Evolutionary conservation across 2,797 vertebrate species (phyloP).

Genomic region (Menidia menidia): DNA sequence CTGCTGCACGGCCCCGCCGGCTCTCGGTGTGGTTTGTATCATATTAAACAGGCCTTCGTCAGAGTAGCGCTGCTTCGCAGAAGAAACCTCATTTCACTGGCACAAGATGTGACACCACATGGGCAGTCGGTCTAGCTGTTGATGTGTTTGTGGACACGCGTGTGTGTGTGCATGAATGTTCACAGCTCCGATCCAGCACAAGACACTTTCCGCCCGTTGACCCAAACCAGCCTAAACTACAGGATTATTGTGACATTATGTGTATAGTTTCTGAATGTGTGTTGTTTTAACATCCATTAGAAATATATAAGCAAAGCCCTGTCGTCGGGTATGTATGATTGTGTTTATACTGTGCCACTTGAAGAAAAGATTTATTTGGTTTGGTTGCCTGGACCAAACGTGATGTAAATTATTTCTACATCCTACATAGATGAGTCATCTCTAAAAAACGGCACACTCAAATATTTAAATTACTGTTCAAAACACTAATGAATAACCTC

Average conservation of each 20-base stretch:
- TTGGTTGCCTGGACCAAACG: not conserved
- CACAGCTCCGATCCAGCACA: constrained; percentile 32
- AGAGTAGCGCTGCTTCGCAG: constrained; percentile 39
- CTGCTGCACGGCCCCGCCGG: constrained; percentile 60
- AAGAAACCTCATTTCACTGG: constrained; percentile 67
- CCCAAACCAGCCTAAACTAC: constrained; percentile 17
- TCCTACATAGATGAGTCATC: constrained; percentile 42
- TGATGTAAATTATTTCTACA: constrained; percentile 16
- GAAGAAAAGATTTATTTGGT: not conserved
- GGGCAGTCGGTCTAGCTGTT: constrained; percentile 36
- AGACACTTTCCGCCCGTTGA: constrained; percentile 44
- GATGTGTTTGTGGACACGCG: constrained; percentile 26
- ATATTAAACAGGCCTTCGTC: constrained; percentile 68
- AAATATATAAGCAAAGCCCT: not conserved
- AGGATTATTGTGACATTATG: constrained; percentile 2
- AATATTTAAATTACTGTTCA: not conserved
- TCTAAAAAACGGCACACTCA: constrained; percentile 5
- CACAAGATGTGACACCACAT: constrained; percentile 57
- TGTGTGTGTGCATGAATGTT: constrained; percentile 18
- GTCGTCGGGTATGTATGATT: no score
- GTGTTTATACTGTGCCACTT: no score
- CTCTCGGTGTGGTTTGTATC: constrained; percentile 67
- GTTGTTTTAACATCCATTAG: not conserved
- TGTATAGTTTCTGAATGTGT: not conserved
- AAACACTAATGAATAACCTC: constrained; percentile 8